phyloP scores from a whole-genome alignment of 1,140 invertebrate species.

The Leptinotarsa lineolata region DNA sequence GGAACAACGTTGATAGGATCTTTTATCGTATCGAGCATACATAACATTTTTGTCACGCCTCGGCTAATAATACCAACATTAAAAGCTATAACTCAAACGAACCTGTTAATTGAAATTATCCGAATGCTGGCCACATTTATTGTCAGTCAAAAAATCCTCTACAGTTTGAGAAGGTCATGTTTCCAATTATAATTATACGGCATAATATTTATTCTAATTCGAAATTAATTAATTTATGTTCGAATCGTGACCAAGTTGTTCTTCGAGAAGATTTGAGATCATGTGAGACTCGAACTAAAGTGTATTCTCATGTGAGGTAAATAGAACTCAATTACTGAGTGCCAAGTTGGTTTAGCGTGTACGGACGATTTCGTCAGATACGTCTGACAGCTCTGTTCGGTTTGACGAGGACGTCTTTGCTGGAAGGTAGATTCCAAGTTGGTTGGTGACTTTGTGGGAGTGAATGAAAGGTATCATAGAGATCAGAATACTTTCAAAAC shows the following conservation, averaged over 20 bases:
- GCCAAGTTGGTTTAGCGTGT: background rate
- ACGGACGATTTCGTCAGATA: background rate
- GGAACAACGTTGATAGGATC: background rate
- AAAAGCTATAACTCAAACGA: slow-evolving; percentile 1
- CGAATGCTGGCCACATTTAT: slow-evolving; percentile 1
- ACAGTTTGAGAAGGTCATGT: background rate
- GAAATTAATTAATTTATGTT: slow-evolving; percentile 9
- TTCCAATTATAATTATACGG: background rate
- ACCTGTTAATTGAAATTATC: slow-evolving; percentile 9
- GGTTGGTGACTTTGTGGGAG: no score
- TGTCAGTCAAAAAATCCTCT: background rate
- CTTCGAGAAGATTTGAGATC: background rate
- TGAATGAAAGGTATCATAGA: no score
- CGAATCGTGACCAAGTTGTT: background rate
- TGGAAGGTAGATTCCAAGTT: background rate
- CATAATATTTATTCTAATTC: background rate
- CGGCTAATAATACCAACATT: background rate
- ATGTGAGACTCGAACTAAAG: background rate
- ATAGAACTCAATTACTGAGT: slow-evolving; percentile 2
- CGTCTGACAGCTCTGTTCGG: background rate
- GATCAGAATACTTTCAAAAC: no score
- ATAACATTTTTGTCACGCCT: slow-evolving; percentile 3
- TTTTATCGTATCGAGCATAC: background rate
- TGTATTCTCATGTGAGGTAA: background rate
- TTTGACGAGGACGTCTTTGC: background rate